Evolutionary conservation across 2,888 invertebrate species (phyloP), one percentile per base, ranked within the genome.

Genomic region (Diogma glabrata): DNA sequence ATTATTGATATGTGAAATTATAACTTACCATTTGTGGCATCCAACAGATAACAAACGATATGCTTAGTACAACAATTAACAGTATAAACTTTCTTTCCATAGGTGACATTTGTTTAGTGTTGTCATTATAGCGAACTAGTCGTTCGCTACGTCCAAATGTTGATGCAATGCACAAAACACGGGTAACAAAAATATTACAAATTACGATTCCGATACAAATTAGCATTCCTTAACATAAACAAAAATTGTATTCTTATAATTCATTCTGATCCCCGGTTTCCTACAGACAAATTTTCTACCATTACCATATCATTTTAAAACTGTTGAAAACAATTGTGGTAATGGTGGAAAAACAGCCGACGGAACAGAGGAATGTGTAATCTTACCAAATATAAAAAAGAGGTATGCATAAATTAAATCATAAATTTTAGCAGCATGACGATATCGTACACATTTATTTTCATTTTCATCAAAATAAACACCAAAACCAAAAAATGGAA

Each of bases 1-100:
- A 24, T 24, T 24, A 24, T 7, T 24, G 6, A 24, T 24, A 24
- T n/a, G 24, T 9, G 24, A 9, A 17, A 17, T 17, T 3, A 14
- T 1, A 17, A 57, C 73, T 75, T 64, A 90, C 90, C 84, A 90
- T 82, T 69, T 89, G 88, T 20, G 90, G 90, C 71, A 87, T 75
- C 90, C 90, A 91, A 69, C 88, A 90, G 40, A 84, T 71, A 61
- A 89, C 82, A 66, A 89, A 90, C 23, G 86, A 80, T 56, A 88
- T 78, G 56, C 89, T 87, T 16, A 46, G 16, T 16, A 46, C 24
- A 9, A 46, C n/a, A 16, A 46, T 46, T 16, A 46, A 24, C 16
- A 17, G 23, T 2, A 24, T 24, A 46, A 46, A 46, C 16, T 24
- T 46, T 16, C 22, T 4, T 46, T 46, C 48, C 33, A 19, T 33